Evolutionary conservation across 2,888 invertebrate genomes (phyloP), one percentile per base, ranked within the genome.

Genomic region (Macaria liturata): DNA sequence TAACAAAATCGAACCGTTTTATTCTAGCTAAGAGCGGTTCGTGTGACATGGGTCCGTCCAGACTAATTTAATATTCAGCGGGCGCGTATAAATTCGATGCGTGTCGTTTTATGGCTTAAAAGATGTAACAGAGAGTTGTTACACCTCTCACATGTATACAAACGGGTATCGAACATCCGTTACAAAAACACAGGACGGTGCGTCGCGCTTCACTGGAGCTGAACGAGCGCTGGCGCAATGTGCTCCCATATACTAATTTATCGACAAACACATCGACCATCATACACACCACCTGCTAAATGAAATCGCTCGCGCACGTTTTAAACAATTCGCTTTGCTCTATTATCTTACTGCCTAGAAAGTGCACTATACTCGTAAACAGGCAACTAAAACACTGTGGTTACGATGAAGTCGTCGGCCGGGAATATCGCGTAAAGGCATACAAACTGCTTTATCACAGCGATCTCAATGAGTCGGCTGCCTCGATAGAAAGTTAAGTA

Each of bases 151-250:
- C 39, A 9, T 48, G 44, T 47, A 53, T 53, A 54, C 42, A 55
- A 53, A 52, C 74, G 68, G 71, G 79, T 83, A 84, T 84, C 67
- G 81, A 84, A 83, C 85, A 85, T 87, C 89, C 90, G 90, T 88
- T 83, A 84, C 78, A 78, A 50, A 50, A 52, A 49, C 74, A 74
- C 82, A 86, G 88, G 89, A 86, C 83, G 83, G 83, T 67, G 74
- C 66, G 85, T 76, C 77, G 83, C 88, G 86, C 87, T 84, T 83
- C 91, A 88, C 76, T 83, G 90, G 84, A 90, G 91, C 90, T 83
- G 89, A 90, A 91, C 90, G 85, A 67, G 74, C 74, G 74, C 75
- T 71, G 77, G 73, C 74, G 73, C 75, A 75, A 76, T 77, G 9
- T 53, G 49, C 47, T 46, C 50, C 53, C 57, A 74, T 74, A 75